Base-by-base conservation (phyloP, 2,113 vertebrate species). In the Uropsilus gracilis region DNA sequence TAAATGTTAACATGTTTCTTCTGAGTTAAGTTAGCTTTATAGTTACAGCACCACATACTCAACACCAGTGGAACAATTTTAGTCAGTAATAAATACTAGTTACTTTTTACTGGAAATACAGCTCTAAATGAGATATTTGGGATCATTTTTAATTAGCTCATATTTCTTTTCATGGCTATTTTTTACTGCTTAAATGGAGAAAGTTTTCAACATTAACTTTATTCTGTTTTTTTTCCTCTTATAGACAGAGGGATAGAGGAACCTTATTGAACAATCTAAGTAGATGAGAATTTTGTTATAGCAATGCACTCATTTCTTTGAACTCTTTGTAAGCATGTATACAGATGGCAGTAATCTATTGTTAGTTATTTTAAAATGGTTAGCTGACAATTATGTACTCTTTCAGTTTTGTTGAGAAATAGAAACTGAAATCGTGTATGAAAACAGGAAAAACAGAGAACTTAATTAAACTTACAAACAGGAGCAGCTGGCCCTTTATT, bases 281-380 rank as follows among this genome's bases (percentile, higher is more conserved):
- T 75, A 81, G n/a, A 76, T 42, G 61, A 92, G 30, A 83, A 46
- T 81, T 48, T 86, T 86, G 69, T 71, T 72, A 39, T 6, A 59
- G n/a, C 30, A 48, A 37, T 86, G 59, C 13, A 75, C 44, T 86
- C 59, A 44, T 76, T 94, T 85, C 16, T 80, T 69, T 76, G 66
- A 89, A 50, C 18, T 5, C 6, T 91, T 94, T 94, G 55, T 26
- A 93, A 82, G 55, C 89, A 75, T 42, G 26, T 66, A 66, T 78
- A 69, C 77, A 82, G 88, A 64, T 32, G 48, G 20, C 53, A 72
- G 18, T 9, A 6, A 55, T 59, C 26, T 57, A 26, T 68, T 78
- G 12, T 8, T 48, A 95, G 50, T 34, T 66, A 78, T 76, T 76
- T 88, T 80, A 76, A 75, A 87, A 83, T 77, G 59, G 46, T 44